These are phyloP conservation scores for Dynastes tityus DNA, from an alignment of 2,888 invertebrate species.

Conservation along the genomic window DNA sequence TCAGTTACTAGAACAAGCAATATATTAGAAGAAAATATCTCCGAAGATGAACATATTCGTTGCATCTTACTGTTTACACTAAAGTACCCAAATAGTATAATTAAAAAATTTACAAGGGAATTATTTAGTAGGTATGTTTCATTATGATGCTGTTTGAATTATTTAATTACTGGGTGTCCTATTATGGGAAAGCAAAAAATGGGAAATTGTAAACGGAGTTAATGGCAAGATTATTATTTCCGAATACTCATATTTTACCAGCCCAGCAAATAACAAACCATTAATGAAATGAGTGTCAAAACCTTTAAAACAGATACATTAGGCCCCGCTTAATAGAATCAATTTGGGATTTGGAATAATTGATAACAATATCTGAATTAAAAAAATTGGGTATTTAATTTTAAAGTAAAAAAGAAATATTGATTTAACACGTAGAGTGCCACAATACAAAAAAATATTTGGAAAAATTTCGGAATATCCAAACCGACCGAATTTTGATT, in stretches of 20 bases:
- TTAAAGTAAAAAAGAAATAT: too few relatives aligned
- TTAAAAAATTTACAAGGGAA: conserved; percentile 5
- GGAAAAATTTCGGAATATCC: too few relatives aligned
- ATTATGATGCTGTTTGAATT: background rate
- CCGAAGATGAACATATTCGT: conserved; percentile 28
- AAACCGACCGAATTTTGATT: too few relatives aligned
- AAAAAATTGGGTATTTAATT: too few relatives aligned
- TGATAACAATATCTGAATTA: too few relatives aligned
- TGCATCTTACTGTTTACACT: conserved; percentile 36
- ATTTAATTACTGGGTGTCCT: background rate
- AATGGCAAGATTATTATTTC: background rate
- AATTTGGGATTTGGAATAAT: too few relatives aligned
- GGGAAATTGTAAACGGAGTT: background rate
- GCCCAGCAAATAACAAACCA: too few relatives aligned
- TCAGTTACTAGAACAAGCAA: background rate
- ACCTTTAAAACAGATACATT: too few relatives aligned
- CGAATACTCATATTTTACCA: background rate
- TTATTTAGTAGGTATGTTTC: conserved; percentile 28
- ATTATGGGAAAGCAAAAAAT: background rate
- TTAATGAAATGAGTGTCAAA: too few relatives aligned
- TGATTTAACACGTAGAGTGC: too few relatives aligned
- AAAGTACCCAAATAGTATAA: background rate
- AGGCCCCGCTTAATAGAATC: too few relatives aligned
- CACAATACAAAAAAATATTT: too few relatives aligned
- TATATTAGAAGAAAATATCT: conserved; percentile 30